Evolutionary conservation across 2,888 invertebrate genomes (phyloP), one percentile per base, ranked within the genome.

Genomic region (Cryptus viduatorius): DNA sequence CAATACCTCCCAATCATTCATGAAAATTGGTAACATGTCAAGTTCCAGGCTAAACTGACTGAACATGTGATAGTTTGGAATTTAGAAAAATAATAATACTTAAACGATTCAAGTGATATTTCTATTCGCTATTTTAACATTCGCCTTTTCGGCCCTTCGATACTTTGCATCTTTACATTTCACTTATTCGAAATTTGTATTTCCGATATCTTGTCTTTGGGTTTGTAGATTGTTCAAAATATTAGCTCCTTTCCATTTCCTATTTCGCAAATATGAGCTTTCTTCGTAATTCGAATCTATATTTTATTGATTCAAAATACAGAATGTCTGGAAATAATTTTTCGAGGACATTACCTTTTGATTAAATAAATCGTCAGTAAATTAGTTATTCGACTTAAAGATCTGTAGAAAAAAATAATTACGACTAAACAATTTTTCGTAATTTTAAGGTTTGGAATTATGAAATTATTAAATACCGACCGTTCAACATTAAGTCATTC

Each of bases 91-190:
- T 24, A 24, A 24, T 24, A 24, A 24, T 24, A 24, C 1, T 24
- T 24, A 24, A 24, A 24, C 24, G 24, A 24, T 24, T 24, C 24
- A 24, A 24, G 24, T 1, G 24, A 24, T 24, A 3, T 24, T 24
- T 24, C 24, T 24, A 37, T 61, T 61, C 61, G 31, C 46, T 67
- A 76, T 65, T 61, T 61, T 24, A 14, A 8, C 12, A 16, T 53
- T 76, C 53, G 75, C n/a, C 46, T 65, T 76, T 50, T 50, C 19
- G 19, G 19, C 50, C 24, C 50, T 65, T 76, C 65, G 65, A 48
- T 37, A 37, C 65, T 65, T 50, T 19, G 19, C 16, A 10, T 64
- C 31, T 76, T 42, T 16, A 65, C 16, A 19, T 65, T 65, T 53
- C 37, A 48, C 65, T 50, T 65, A 48, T 50, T 65, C 65, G 12